phyloP scores from a whole-genome alignment of 2,113 vertebrate genomes.

The Corynorhinus townsendii region DNA sequence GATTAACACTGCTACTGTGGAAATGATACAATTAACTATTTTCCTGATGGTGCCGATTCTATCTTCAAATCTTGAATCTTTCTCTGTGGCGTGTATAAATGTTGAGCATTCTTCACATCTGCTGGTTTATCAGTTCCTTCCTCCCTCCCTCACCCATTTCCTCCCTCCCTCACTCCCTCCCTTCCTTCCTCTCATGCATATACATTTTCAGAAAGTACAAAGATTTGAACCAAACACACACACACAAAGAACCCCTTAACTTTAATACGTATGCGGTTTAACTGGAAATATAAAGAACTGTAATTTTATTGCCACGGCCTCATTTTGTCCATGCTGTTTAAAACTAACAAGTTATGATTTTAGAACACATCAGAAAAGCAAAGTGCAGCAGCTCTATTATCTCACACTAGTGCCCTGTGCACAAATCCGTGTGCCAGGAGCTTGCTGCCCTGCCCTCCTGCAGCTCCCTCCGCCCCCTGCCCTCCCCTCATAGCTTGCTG shows the following conservation, averaged over 20 bases:
- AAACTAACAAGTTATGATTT: slow-evolving; percentile 26
- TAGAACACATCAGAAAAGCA: not conserved
- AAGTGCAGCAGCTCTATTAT: not conserved
- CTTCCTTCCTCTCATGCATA: not conserved
- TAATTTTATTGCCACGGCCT: not conserved
- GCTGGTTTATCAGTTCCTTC: not conserved
- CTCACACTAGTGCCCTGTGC: not conserved
- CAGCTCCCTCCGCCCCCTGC: too few relatives aligned
- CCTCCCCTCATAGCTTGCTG: too few relatives aligned
- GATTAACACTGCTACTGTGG: not conserved
- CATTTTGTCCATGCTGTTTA: not conserved
- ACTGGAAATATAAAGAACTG: slow-evolving; percentile 12
- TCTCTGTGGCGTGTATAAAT: not conserved
- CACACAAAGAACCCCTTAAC: not conserved
- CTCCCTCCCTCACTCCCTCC: not conserved
- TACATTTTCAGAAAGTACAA: not conserved
- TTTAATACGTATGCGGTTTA: not conserved
- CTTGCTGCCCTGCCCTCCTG: too few relatives aligned
- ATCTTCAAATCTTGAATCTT: not conserved
- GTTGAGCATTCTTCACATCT: not conserved
- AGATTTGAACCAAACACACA: not conserved
- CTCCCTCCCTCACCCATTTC: not conserved
- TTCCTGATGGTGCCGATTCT: not conserved
- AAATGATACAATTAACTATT: not conserved
- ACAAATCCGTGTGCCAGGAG: too few relatives aligned